phyloP scores from a whole-genome alignment of 2,888 invertebrate species.

The Belgica antarctica region DNA sequence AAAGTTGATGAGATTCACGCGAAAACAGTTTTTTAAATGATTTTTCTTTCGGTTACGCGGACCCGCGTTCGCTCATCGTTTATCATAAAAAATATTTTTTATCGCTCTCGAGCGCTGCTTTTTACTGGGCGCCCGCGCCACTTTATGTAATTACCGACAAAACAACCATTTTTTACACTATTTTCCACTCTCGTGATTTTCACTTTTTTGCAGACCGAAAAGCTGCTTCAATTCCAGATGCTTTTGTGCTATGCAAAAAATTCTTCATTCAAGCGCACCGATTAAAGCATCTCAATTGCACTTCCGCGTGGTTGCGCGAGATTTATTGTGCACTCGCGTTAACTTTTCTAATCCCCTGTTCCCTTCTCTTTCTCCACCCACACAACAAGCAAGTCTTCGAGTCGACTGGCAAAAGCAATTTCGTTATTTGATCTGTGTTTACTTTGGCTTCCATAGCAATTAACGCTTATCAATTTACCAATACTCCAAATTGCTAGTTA shows the following conservation, averaged over 20 bases:
- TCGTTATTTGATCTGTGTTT: no score
- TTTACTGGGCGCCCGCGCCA: not conserved
- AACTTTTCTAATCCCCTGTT: not conserved
- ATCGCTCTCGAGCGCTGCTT: not conserved
- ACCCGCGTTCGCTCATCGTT: not conserved
- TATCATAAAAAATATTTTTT: not conserved
- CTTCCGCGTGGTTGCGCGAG: no score
- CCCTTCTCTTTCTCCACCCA: not conserved
- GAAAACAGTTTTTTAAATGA: not conserved
- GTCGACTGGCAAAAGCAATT: no score
- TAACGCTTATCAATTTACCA: not conserved
- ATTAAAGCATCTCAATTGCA: no score
- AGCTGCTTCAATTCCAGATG: no score
- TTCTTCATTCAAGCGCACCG: no score
- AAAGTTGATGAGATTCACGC: not conserved
- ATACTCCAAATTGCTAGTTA: slow-evolving; percentile 1
- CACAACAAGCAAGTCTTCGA: no score
- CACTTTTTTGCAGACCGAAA: no score
- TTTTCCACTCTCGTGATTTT: no score
- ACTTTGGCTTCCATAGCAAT: no score
- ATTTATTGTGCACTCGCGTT: not conserved
- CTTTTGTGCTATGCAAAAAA: no score
- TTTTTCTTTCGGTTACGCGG: not conserved
- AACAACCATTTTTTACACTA: no score
- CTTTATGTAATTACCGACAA: not conserved